phyloP scores from a whole-genome alignment of 2,797 vertebrate genomes.

The Phrynocephalus forsythii region DNA sequence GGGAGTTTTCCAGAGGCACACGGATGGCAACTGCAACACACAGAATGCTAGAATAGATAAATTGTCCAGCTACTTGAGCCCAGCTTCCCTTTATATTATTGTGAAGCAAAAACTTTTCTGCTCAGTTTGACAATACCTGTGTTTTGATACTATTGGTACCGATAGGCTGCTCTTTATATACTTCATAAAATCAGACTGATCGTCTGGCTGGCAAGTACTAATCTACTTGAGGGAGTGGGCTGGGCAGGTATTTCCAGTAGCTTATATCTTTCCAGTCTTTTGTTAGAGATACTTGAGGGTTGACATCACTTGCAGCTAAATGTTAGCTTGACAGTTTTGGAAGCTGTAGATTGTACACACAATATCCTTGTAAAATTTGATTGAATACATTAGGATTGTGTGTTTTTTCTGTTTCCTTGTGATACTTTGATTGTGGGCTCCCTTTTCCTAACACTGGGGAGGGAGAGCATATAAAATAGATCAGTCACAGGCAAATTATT shows the following conservation, averaged over 20 bases:
- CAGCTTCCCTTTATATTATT: not conserved
- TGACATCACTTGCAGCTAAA: not conserved
- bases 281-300: not conserved
- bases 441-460: too few species aligned
- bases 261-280: not conserved
- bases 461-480: not conserved
- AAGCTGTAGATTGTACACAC: not conserved
- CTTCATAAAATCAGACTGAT: not conserved
- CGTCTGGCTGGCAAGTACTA: not conserved
- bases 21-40: too few species aligned
- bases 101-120: not conserved
- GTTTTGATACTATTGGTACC: not conserved
- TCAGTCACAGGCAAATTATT: not conserved
- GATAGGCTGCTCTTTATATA: not conserved
- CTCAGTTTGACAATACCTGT: not conserved
- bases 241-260: not conserved
- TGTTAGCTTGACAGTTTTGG: not conserved
- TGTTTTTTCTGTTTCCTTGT: not conserved
- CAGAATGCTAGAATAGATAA: not conserved
- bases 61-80: not conserved
- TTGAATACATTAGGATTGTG: not conserved
- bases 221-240: too few species aligned
- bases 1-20: not conserved
- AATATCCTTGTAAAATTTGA: not conserved
- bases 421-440: not conserved